Evolutionary conservation across 2,888 invertebrate genomes (phyloP).

Genomic region (Phasia obesa): DNA sequence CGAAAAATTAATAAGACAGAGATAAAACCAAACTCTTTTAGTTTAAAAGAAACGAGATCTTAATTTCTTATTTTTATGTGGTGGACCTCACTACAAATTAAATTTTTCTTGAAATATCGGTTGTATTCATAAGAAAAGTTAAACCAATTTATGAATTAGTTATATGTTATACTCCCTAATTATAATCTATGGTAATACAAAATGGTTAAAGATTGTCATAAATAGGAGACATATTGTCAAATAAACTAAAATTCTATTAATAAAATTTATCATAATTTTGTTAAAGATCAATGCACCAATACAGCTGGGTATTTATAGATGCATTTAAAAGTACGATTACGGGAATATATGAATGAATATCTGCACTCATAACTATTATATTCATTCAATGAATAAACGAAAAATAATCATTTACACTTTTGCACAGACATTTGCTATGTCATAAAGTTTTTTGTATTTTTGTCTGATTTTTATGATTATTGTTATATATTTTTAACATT

Average conservation of each 20-base stretch:
- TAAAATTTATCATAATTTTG: not conserved
- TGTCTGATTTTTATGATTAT: slow-evolving; percentile 48
- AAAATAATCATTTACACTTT: slow-evolving; percentile 28
- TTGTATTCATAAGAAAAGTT: no score
- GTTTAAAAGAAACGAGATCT: no score
- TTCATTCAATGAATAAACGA: slow-evolving; percentile 28
- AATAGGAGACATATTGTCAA: not conserved
- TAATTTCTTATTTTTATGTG: no score
- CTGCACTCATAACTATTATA: slow-evolving; percentile 49
- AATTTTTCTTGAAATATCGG: no score
- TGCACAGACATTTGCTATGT: slow-evolving; percentile 18
- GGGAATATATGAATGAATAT: no score
- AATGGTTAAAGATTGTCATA: no score
- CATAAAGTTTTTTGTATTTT: slow-evolving; percentile 26
- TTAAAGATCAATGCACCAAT: not conserved
- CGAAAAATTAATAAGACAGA: no score
- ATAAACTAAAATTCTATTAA: not conserved
- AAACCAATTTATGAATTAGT: no score
- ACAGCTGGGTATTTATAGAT: slow-evolving; percentile 21
- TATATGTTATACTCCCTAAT: no score
- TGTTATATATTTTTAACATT: slow-evolving; percentile 46
- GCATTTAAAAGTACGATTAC: slow-evolving; percentile 8
- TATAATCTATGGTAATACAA: no score
- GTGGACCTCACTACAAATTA: no score
- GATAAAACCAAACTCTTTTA: no score